Evolutionary conservation across 2,888 invertebrate species (phyloP).

Genomic region (Fissipunctia ypsillon): DNA sequence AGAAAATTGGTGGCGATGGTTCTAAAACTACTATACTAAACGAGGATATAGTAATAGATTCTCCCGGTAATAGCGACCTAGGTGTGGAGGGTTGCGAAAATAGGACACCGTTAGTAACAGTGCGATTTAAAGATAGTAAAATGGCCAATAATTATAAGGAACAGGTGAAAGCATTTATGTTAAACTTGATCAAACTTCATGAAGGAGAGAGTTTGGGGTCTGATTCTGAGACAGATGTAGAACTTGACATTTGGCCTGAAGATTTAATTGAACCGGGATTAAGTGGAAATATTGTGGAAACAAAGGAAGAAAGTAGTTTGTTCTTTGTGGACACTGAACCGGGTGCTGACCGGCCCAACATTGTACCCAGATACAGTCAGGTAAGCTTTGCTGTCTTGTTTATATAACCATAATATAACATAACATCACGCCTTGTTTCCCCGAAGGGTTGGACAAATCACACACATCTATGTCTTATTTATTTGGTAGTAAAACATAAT

Average conservation of each 20-base stretch:
- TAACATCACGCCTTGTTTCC: too few species aligned
- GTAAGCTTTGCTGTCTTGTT: slow-evolving; percentile 67
- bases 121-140: slow-evolving; percentile 85
- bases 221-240: slow-evolving; percentile 81
- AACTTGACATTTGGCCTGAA: slow-evolving; percentile 85
- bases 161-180: slow-evolving; percentile 86
- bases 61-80: slow-evolving; percentile 80
- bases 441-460: too few species aligned
- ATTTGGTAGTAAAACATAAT: neutral
- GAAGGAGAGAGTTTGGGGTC: slow-evolving; percentile 70
- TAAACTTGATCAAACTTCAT: slow-evolving; percentile 82
- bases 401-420: too few species aligned
- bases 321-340: slow-evolving; percentile 87
- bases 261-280: slow-evolving; percentile 73
- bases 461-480: too few species aligned
- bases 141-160: slow-evolving; percentile 85
- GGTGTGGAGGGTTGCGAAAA: slow-evolving; percentile 84
- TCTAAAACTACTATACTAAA: slow-evolving; percentile 77
- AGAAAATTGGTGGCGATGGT: slow-evolving; percentile 65
- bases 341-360: slow-evolving; percentile 68
- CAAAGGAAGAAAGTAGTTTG: slow-evolving; percentile 72
- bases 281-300: slow-evolving; percentile 38
- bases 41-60: slow-evolving; percentile 83
- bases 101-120: slow-evolving; percentile 83
- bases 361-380: slow-evolving; percentile 83